These are phyloP conservation scores for Dendroctonus valens DNA, from an alignment of 1,140 invertebrate species.

Conservation along the genomic window DNA sequence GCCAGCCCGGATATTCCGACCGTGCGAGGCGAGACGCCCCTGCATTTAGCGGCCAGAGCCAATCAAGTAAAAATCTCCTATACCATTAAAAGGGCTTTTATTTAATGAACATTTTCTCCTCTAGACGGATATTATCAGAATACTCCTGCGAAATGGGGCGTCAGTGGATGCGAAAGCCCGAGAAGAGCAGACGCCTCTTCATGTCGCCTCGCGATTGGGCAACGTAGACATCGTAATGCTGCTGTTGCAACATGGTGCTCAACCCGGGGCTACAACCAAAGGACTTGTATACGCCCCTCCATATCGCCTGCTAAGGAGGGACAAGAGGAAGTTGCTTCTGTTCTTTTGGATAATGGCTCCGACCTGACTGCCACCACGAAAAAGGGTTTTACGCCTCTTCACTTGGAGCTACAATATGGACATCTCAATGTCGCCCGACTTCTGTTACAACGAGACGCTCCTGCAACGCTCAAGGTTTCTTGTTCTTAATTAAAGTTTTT, in stretches of 20 bases:
- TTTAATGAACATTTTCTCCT: slow-evolving; percentile 12
- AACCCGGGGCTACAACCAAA: slow-evolving; percentile 83
- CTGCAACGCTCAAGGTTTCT: slow-evolving; percentile 86
- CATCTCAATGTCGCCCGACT: slow-evolving; percentile 89
- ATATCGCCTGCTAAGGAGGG: slow-evolving; percentile 98
- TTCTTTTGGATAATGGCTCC: slow-evolving; percentile 93
- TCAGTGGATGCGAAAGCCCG: slow-evolving; percentile 89
- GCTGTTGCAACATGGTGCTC: slow-evolving; percentile 86
- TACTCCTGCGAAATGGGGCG: slow-evolving; percentile 92
- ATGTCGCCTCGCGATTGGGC: slow-evolving; percentile 88
- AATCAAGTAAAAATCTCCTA: slow-evolving; percentile 68
- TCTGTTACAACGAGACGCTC: slow-evolving; percentile 81
- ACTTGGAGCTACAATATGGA: slow-evolving; percentile 96
- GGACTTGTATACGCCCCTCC: slow-evolving; percentile 95
- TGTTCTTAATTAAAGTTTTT: too few relatives aligned
- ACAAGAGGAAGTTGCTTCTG: slow-evolving; percentile 85
- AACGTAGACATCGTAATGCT: slow-evolving; percentile 93
- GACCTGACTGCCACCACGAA: slow-evolving; percentile 86
- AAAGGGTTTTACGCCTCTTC: slow-evolving; percentile 96
- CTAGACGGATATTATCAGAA: slow-evolving; percentile 93
- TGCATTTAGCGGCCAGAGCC: slow-evolving; percentile 94
- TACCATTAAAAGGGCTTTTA: background rate
- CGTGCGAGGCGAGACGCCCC: slow-evolving; percentile 93
- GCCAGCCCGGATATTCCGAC: slow-evolving; percentile 93
- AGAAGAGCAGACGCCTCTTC: slow-evolving; percentile 91